Base-by-base conservation (phyloP, 1,140 invertebrate species). In the Ooceraea biroi region DNA sequence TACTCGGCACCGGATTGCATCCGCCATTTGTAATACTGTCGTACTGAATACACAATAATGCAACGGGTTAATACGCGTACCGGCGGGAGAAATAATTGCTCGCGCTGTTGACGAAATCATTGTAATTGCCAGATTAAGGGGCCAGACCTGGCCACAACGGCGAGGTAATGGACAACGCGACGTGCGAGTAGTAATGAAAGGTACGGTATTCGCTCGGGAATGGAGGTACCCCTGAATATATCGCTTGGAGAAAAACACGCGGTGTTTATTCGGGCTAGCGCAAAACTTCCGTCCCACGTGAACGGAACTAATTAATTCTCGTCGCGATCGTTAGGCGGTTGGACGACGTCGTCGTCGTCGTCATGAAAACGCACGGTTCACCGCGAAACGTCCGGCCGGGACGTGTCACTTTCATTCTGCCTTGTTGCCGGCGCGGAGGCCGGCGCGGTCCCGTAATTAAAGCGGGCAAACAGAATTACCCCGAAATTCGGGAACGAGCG, bases 401-500 rank as follows among this genome's bases (percentile, higher is more conserved):
- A 77, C 50, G 72, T 78, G 87, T 89, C 77, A 57, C 83, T 89
- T 83, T 88, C 82, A 85, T 89, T 65, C 50, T 30, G 50, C 30
- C 83, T 69, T 69, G 77, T 88, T 88, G 72, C 50, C 55, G 27
- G 55, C 27, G 60, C 68, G 52, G 57, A 36, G 48, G 44, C 66
- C n/a, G 22, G 52, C 36, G 36, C 36, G 50, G 12, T 68, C 25
- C 48, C 77, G 73, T 88, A 88, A 89, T 89, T 89, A 88, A 88
- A 85, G 84, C 84, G 61, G 78, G 77, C 84, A 89, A 80, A 89
- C 86, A 85, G 86, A 89, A 88, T 89, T 89, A 89, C 58, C 78
- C 61, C 57, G 87, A 89, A 89, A 88, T 89, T 89, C 66, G 72
- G 86, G 68, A 71, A 77, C 73, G 87, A 80, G 73, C 86, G 36